Evolutionary conservation across 1,140 invertebrate genomes (phyloP).

Genomic region (Papilio helenus): DNA sequence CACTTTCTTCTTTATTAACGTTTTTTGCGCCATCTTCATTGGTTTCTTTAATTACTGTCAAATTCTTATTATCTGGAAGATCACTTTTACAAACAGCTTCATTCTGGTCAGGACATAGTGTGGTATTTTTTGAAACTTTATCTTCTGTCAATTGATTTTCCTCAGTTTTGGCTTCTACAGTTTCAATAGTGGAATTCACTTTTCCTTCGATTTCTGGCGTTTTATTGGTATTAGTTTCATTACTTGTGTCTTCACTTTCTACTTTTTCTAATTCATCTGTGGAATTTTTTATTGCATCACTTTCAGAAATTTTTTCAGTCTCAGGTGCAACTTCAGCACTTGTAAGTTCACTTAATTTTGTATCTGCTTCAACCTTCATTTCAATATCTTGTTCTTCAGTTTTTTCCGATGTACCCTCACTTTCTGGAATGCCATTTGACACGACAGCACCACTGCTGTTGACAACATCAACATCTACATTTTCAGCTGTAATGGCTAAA

Average conservation of each 20-base stretch:
- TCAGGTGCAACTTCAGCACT: not conserved
- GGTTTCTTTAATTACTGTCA: constrained; percentile 21
- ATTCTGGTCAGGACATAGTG: constrained; percentile 37
- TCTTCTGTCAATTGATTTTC: not conserved
- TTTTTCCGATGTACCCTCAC: constrained; percentile 28
- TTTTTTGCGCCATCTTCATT: not conserved
- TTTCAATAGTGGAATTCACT: constrained; percentile 32
- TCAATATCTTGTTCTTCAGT: constrained; percentile 26
- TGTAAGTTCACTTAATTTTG: not conserved
- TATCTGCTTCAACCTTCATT: constrained; percentile 30
- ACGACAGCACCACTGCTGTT: constrained; percentile 31
- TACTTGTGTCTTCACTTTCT: constrained; percentile 37
- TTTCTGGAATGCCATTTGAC: constrained; percentile 42
- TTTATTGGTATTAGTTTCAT: constrained; percentile 8
- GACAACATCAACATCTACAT: constrained; percentile 49
- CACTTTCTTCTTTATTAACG: constrained; percentile 40
- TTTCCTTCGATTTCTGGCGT: not conserved
- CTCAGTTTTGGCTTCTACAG: constrained; percentile 28
- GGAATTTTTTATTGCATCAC: not conserved
- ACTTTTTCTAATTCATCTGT: constrained; percentile 11
- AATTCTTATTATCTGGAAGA: constrained; percentile 13
- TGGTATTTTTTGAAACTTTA: constrained; percentile 14
- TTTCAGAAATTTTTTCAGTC: not conserved
- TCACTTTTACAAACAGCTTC: constrained; percentile 27
- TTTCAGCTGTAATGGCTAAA: constrained; percentile 68